Evolutionary conservation across 1,140 invertebrate genomes (phyloP), one percentile per base, ranked within the genome.

Genomic region (Papilio polytes): DNA sequence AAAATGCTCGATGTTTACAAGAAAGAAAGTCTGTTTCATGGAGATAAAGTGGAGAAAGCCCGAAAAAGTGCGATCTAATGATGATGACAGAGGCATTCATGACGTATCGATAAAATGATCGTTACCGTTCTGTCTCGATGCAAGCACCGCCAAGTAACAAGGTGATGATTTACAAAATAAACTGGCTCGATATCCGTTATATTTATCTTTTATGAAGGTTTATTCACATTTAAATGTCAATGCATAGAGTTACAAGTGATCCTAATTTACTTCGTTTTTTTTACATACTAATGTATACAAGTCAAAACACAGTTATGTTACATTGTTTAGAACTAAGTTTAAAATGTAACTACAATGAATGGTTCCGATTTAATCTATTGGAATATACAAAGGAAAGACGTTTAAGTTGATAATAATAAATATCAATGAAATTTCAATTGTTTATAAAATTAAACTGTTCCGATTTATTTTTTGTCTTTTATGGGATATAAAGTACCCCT

Each of bases 1-100:
- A 82, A 83, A 83, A 85, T 83, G 90, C 86, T 80, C 80, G 86
- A 91, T 88, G 84, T 90, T 89, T 81, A 90, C 87, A 92, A 93
- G 91, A 88, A 88, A 88, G 85, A 87, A 89, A 87, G 79, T 85
- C 82, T 82, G 74, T 66, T 78, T 78, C 82, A 88, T 83, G 83
- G 90, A 94, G 87, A 90, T 87, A 91, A 87, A 90, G 92, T 94
- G 94, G 91, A 90, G 84, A 93, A 92, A 94, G 87, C 85, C 88
- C 88, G 88, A 89, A 85, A 87, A 87, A 82, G 93, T 94, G 92
- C 94, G 91, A 84, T 88, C 94, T 95, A 95, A 91, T 92, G 92
- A 94, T 94, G 92, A 94, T 93, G 92, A 92, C 90, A 94, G 91
- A 94, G 93, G 93, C 93, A 95, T 94, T 94, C 93, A 94, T 92